Evolutionary conservation across 1,140 invertebrate genomes (phyloP).

Genomic region (Maconellicoccus hirsutus): DNA sequence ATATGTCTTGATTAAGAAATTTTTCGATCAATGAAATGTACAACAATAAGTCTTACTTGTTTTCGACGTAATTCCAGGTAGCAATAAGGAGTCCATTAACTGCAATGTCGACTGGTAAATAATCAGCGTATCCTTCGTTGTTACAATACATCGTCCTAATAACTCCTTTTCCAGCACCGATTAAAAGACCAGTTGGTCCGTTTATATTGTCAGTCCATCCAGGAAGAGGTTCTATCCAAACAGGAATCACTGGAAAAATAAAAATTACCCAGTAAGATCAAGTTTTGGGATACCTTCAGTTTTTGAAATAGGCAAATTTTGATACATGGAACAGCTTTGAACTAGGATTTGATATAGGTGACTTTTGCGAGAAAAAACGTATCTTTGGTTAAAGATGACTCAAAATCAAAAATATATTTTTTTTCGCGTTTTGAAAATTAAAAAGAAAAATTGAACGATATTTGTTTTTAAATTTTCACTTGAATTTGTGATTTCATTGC

Average conservation of each 20-base stretch:
- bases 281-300: neutral
- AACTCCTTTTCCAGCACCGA: conserved; percentile 71
- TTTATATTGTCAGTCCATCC: conserved; percentile 94
- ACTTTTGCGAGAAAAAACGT: no score
- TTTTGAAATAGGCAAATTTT: neutral
- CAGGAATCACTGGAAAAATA: conserved; percentile 50
- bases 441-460: no score
- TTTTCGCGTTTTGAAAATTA: no score
- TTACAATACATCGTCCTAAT: conserved; percentile 74
- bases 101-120: conserved; percentile 71
- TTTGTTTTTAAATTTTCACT: no score
- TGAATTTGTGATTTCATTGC: no score
- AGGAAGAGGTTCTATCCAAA: conserved; percentile 64
- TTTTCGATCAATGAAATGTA: no score
- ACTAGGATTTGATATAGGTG: neutral
- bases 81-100: conserved; percentile 52
- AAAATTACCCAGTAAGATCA: neutral
- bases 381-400: no score
- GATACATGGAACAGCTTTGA: no score
- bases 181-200: conserved; percentile 66
- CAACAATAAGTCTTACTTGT: conserved; percentile 26
- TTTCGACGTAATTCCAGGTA: conserved; percentile 46
- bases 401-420: no score
- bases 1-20: no score
- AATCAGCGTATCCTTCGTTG: conserved; percentile 63